Evolutionary conservation across 2,113 vertebrate species (phyloP).

Genomic region (Aegotheles bennettii): DNA sequence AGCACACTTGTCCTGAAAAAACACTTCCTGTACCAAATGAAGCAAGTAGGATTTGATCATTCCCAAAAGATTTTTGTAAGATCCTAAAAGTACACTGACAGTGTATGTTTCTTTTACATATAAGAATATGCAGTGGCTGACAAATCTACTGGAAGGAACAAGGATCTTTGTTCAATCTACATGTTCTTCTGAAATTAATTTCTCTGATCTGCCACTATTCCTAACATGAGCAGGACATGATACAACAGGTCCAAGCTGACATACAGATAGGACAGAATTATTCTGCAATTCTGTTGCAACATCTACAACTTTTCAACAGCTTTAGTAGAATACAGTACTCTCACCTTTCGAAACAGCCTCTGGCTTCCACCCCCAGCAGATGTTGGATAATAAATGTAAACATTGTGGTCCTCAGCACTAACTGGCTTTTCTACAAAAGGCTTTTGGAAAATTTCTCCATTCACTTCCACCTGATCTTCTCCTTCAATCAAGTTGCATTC

Average conservation of each 20-base stretch:
- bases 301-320: not conserved
- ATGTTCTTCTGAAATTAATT: not conserved
- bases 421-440: slow-evolving; percentile 92
- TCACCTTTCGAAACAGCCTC: slow-evolving; percentile 88
- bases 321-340: not conserved
- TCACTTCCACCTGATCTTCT: slow-evolving; percentile 91
- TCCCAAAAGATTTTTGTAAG: not conserved
- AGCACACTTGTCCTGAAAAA: not conserved
- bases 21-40: not conserved
- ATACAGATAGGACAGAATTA: not conserved
- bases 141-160: not conserved
- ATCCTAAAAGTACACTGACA: not conserved
- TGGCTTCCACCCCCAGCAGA: slow-evolving; percentile 90
- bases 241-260: not conserved
- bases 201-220: not conserved
- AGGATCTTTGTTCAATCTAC: not conserved
- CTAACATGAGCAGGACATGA: not conserved
- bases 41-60: not conserved
- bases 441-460: slow-evolving; percentile 89
- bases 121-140: not conserved
- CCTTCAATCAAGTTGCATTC: slow-evolving; percentile 90
- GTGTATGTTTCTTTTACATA: not conserved
- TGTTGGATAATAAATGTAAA: slow-evolving; percentile 92
- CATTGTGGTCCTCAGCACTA: slow-evolving; percentile 90
- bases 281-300: not conserved